Evolutionary conservation across 2,797 vertebrate species (phyloP).

Genomic region (Falco peregrinus): DNA sequence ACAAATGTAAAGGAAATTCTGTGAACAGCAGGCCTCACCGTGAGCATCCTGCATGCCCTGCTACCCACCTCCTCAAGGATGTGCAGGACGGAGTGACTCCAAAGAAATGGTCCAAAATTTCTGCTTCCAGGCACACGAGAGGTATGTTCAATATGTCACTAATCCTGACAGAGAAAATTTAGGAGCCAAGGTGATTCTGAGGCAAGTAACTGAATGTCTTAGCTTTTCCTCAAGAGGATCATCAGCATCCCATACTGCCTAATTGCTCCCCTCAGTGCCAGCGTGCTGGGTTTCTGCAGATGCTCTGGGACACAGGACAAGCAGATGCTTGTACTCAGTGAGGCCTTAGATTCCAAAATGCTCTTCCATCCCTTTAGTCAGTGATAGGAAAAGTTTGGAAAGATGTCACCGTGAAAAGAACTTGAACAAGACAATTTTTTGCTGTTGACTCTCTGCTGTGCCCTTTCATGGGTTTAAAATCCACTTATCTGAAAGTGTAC

Average conservation of each 20-base stretch:
- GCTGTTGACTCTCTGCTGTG: constrained; percentile 37
- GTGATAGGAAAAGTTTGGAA: neutral
- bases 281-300: accelerated
- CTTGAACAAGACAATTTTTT: constrained; percentile 36
- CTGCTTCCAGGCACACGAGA: neutral
- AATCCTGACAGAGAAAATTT: neutral
- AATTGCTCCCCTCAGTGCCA: neutral
- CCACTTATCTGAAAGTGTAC: constrained; percentile 54
- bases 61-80: neutral
- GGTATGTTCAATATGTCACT: neutral
- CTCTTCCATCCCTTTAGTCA: neutral
- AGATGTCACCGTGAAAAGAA: constrained; percentile 16
- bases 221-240: neutral
- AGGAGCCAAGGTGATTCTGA: neutral
- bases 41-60: accelerated
- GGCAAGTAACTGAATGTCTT: neutral
- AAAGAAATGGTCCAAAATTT: neutral
- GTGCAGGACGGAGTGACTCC: neutral
- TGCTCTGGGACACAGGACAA: neutral
- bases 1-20: neutral
- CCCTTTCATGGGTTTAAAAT: constrained; percentile 52
- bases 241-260: accelerated
- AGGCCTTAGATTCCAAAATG: neutral
- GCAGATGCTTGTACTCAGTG: neutral
- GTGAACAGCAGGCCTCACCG: neutral